Evolutionary conservation across 2,797 vertebrate genomes (phyloP).

Genomic region (Poecilia velifera): DNA sequence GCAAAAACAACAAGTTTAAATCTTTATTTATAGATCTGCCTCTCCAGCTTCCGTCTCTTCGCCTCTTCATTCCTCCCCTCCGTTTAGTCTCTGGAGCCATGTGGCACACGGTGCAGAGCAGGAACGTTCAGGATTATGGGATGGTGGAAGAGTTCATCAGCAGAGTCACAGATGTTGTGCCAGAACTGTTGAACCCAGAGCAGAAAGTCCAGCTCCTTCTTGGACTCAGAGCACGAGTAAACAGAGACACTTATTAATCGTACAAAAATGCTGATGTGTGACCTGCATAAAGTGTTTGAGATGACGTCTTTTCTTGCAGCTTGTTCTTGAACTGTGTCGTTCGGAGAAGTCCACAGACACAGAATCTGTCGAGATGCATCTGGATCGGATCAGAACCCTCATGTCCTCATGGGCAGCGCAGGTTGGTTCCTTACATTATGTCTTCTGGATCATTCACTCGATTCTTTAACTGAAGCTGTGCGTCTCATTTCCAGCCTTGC

Average conservation of each 20-base stretch:
- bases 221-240: slow-evolving; percentile 78
- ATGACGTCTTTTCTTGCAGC: slow-evolving; percentile 41
- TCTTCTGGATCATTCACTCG: background rate
- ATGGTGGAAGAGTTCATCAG: slow-evolving; percentile 81
- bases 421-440: slow-evolving; percentile 41
- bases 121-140: slow-evolving; percentile 75
- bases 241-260: background rate
- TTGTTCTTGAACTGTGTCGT: slow-evolving; percentile 75
- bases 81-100: slow-evolving; percentile 80
- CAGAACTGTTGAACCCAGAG: slow-evolving; percentile 79
- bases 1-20: background rate
- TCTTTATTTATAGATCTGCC: slow-evolving; percentile 40
- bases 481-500: slow-evolving; percentile 55
- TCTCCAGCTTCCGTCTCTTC: slow-evolving; percentile 71
- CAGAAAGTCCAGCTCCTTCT: slow-evolving; percentile 83
- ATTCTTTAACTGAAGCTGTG: background rate
- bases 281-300: background rate
- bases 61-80: slow-evolving; percentile 76
- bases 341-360: slow-evolving; percentile 45
- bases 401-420: slow-evolving; percentile 72
- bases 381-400: slow-evolving; percentile 66
- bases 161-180: slow-evolving; percentile 72
- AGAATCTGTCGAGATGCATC: slow-evolving; percentile 67
- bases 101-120: slow-evolving; percentile 79
- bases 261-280: background rate